These are phyloP conservation scores for Tursiops truncatus DNA, from an alignment of 2,113 vertebrate genomes.

Conservation along the genomic window DNA sequence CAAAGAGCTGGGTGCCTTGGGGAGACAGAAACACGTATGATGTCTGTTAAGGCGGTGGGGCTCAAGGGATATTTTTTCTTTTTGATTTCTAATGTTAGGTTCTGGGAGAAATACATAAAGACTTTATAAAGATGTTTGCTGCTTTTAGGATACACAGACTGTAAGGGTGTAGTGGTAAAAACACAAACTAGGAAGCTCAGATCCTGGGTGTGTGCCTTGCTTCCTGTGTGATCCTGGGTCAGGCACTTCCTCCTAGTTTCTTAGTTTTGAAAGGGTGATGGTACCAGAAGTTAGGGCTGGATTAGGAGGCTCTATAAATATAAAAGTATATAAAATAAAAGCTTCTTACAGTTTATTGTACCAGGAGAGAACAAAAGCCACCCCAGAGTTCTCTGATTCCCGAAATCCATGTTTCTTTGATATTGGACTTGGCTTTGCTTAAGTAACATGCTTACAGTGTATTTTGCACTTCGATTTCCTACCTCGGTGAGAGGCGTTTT, in stretches of 20 bases:
- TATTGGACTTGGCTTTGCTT: not conserved
- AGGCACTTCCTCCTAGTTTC: not conserved
- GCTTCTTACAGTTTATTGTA: not conserved
- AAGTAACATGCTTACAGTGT: not conserved
- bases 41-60: not conserved
- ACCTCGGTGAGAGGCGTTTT: not conserved
- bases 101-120: not conserved
- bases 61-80: not conserved
- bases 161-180: not conserved
- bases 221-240: not conserved
- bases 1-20: not conserved
- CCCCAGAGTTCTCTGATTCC: not conserved
- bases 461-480: conserved; percentile 4
- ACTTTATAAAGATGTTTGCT: not conserved
- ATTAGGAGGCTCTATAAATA: not conserved
- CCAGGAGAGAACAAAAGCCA: not conserved
- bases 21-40: not conserved
- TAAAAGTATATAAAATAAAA: not conserved
- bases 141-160: not conserved
- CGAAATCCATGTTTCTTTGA: not conserved
- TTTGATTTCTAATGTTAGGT: not conserved
- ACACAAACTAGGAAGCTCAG: not conserved
- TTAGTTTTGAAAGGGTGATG: not conserved
- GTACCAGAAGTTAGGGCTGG: not conserved
- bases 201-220: not conserved